Base-by-base conservation (phyloP, 2,888 invertebrate genomes). In the Diarsia dahlii region DNA sequence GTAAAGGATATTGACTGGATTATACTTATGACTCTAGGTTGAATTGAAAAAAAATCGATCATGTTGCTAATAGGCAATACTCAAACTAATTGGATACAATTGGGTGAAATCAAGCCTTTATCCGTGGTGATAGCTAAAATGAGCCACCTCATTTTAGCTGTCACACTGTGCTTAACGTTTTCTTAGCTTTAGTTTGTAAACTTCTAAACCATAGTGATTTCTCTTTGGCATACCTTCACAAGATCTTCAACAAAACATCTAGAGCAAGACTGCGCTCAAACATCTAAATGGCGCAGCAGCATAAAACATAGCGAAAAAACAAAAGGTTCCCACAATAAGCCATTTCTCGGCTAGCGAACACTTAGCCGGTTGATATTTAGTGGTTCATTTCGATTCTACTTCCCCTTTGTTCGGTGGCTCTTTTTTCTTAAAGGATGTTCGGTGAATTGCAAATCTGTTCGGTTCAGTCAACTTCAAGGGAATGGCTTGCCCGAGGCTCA, bases 371-470 rank as follows among this genome's bases (percentile, higher is more conserved):
- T 91, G 92, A 90, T 92, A 93, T 93, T 94, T 93, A 94, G 92
- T 92, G 92, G 92, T 90, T 94, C 93, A 93, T 94, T 95, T 93
- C 92, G 92, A 94, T 92, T 93, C 92, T 87, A 92, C 91, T 93
- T 92, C 91, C 91, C 86, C 93, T 94, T 94, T 95, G 93, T 95
- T 94, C 94, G 89, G 87, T 87, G 84, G 91, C 89, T 90, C 91
- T 93, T 95, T 95, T 95, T 95, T 94, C 92, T 91, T 90, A 93
- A 93, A 95, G 94, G 93, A 94, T 94, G 94, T 94, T 95, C 94
- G 93, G 93, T 94, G 95, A 95, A 96, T 95, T 95, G 95, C 95
- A 96, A 96, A 96, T 96, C 94, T 93, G 92, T 94, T 94, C 93
- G 92, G 91, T 93, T 94, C 93, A 94, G 92, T 92, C 93, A 93